These are phyloP conservation scores for Colaptes auratus DNA, from an alignment of 2,113 vertebrate genomes.

Conservation along the genomic window DNA sequence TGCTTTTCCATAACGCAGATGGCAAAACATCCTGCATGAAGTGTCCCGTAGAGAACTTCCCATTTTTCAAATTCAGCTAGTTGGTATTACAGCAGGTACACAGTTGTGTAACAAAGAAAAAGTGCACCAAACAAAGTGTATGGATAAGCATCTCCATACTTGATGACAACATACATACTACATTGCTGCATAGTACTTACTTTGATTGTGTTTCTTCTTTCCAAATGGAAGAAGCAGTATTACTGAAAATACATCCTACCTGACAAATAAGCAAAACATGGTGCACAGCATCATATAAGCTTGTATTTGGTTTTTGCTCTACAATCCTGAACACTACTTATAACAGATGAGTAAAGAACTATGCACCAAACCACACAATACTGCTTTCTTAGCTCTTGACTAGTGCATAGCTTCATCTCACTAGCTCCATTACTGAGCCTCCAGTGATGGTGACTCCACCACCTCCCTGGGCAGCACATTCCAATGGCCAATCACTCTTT, in stretches of 20 bases:
- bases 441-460: too few species aligned
- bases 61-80: neutral
- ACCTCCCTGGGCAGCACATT: too few species aligned
- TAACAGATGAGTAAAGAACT: neutral
- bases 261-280: neutral
- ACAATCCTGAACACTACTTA: neutral
- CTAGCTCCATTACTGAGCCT: neutral
- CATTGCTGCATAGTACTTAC: neutral
- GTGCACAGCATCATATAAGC: neutral
- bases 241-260: neutral
- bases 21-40: neutral
- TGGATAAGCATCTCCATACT: neutral
- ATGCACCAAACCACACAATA: neutral
- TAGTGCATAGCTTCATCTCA: neutral
- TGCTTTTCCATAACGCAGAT: neutral
- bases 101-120: neutral
- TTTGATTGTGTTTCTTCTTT: neutral
- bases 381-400: neutral
- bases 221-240: neutral
- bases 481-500: too few species aligned
- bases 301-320: neutral
- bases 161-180: neutral
- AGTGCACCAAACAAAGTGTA: neutral
- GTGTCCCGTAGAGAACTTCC: neutral
- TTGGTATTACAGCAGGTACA: neutral